These are phyloP conservation scores for Lepeophtheirus salmonis DNA, from an alignment of 1,140 invertebrate species.

Conservation along the genomic window DNA sequence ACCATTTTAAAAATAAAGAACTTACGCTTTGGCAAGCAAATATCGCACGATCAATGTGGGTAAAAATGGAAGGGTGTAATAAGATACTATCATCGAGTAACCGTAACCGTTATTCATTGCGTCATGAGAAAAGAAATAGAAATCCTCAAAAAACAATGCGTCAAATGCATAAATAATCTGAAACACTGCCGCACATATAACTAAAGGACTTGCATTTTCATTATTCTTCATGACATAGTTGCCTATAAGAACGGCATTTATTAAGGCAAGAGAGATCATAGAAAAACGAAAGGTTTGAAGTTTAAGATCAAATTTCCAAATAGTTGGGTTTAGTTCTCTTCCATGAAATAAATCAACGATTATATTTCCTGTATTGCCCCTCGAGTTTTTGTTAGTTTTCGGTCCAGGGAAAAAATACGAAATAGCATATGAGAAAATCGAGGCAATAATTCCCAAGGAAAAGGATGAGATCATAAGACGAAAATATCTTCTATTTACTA, in stretches of 20 bases:
- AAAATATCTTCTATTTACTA: constrained; percentile 14
- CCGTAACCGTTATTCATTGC: constrained; percentile 17
- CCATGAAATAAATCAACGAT: constrained; percentile 17
- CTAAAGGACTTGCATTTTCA: neutral
- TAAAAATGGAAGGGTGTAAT: constrained; percentile 13
- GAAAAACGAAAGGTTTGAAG: constrained; percentile 14
- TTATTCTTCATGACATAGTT: constrained; percentile 1
- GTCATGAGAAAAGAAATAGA: constrained; percentile 13
- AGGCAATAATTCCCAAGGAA: neutral
- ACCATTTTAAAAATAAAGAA: neutral
- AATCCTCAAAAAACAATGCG: constrained; percentile 17
- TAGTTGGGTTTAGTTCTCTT: constrained; percentile 9
- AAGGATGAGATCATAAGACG: constrained; percentile 9
- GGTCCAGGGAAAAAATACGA: neutral
- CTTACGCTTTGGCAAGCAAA: constrained; percentile 2
- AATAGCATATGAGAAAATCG: neutral
- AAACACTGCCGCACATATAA: constrained; percentile 12
- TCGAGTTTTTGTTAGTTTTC: constrained; percentile 2
- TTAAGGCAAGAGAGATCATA: constrained; percentile 10
- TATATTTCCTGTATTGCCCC: constrained; percentile 14
- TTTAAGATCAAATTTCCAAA: constrained; percentile 11
- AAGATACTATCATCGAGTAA: constrained; percentile 10
- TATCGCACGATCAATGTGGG: constrained; percentile 15
- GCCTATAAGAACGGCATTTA: constrained; percentile 8
- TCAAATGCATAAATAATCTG: constrained; percentile 15